These are phyloP conservation scores for Drosophila histrio DNA, from an alignment of 2,888 invertebrate genomes.

Conservation along the genomic window DNA sequence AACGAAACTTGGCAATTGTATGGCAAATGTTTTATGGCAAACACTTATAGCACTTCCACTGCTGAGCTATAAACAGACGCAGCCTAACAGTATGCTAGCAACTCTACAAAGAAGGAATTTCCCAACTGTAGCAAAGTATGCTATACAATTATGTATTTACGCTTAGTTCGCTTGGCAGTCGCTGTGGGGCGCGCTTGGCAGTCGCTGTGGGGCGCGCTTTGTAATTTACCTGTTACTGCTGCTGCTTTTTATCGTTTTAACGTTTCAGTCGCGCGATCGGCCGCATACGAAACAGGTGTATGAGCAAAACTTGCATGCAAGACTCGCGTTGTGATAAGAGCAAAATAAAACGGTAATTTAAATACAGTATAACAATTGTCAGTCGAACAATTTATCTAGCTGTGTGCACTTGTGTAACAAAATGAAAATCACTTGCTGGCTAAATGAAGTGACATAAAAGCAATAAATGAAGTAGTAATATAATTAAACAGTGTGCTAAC, in stretches of 20 bases:
- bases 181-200: neutral
- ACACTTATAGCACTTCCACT: neutral
- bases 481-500: constrained; percentile 1
- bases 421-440: constrained; percentile 1
- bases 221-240: constrained; percentile 8
- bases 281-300: constrained; percentile 60
- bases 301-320: constrained; percentile 22
- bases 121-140: constrained; percentile 9
- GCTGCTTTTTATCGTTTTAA: constrained; percentile 17
- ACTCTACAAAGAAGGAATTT: constrained; percentile 22
- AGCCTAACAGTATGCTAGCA: constrained; percentile 17
- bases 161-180: neutral
- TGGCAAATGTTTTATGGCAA: neutral
- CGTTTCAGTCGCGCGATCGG: constrained; percentile 62
- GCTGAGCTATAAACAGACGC: neutral
- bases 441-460: constrained; percentile 26
- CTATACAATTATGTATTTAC: neutral
- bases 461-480: neutral
- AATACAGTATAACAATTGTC: neutral
- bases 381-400: constrained; percentile 3
- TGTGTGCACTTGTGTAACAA: neutral
- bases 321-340: constrained; percentile 38
- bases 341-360: constrained; percentile 49
- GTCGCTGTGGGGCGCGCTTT: constrained; percentile 17
- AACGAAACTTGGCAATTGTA: neutral